phyloP scores from a whole-genome alignment of 2,797 vertebrate genomes.

The Poeciliopsis turneri region DNA sequence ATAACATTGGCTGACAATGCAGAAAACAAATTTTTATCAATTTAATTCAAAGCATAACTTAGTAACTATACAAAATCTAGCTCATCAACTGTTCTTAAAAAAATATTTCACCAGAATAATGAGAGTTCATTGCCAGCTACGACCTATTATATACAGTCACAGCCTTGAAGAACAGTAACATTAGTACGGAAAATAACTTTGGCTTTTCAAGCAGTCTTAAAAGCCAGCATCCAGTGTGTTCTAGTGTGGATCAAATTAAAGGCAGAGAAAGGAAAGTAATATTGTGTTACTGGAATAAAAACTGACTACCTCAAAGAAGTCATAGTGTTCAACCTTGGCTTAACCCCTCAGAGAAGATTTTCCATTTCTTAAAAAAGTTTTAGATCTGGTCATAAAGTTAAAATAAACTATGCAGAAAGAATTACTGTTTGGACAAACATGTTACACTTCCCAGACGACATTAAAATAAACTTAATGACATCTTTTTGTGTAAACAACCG shows the following conservation, averaged over 20 bases:
- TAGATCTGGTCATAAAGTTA: slow-evolving; percentile 1
- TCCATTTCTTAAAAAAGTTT: background rate
- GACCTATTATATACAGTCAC: background rate
- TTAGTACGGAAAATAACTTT: background rate
- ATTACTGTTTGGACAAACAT: slow-evolving; percentile 7
- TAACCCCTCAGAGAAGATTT: background rate
- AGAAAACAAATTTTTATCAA: background rate
- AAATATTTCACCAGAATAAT: background rate
- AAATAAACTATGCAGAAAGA: slow-evolving; percentile 8
- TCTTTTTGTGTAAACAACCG: slow-evolving; percentile 45
- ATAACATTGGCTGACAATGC: background rate
- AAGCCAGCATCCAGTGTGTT: background rate
- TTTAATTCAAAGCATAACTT: background rate
- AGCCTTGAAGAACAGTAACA: background rate
- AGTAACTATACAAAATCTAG: background rate
- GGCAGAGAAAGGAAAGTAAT: background rate
- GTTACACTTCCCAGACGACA: slow-evolving; percentile 10
- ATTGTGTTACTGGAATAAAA: background rate
- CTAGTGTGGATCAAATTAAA: slow-evolving; percentile 7
- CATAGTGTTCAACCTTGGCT: background rate
- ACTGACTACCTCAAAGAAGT: slow-evolving; percentile 5
- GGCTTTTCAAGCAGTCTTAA: background rate
- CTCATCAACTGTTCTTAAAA: background rate
- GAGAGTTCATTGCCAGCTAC: background rate
- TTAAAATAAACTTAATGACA: slow-evolving; percentile 29